Evolutionary conservation across 1,140 invertebrate species (phyloP).

Genomic region (Drosophila pachea): DNA sequence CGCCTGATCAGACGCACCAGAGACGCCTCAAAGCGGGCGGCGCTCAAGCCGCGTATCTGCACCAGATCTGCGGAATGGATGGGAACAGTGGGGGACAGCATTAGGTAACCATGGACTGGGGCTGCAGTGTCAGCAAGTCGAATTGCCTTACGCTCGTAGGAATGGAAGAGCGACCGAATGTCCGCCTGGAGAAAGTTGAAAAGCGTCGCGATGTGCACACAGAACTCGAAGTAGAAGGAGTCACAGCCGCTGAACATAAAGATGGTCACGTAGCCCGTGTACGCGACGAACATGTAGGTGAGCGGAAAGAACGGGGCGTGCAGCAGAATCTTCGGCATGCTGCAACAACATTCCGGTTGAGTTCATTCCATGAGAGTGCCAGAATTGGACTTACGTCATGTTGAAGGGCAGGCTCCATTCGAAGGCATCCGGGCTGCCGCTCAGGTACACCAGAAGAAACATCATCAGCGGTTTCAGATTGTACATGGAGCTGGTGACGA

Average conservation of each 20-base stretch:
- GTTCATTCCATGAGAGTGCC: neutral
- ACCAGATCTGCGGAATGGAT: neutral
- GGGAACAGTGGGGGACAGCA: neutral
- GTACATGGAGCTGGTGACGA: conserved; percentile 56
- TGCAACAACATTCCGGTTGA: neutral
- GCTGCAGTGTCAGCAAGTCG: too few relatives aligned
- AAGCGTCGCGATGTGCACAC: conserved; percentile 44
- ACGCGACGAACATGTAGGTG: conserved; percentile 62
- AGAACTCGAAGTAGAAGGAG: conserved; percentile 72
- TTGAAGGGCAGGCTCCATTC: conserved; percentile 58
- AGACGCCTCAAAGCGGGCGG: conserved; percentile 19
- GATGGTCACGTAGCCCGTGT: conserved; percentile 67
- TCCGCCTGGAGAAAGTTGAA: conserved; percentile 54
- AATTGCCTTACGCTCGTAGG: conserved; percentile 24
- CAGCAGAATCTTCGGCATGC: conserved; percentile 53
- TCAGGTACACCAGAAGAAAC: conserved; percentile 37
- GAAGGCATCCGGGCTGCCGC: conserved; percentile 15
- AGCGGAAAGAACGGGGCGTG: conserved; percentile 37
- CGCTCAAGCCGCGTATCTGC: conserved; percentile 3
- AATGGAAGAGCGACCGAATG: conserved; percentile 34
- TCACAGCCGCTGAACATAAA: conserved; percentile 70
- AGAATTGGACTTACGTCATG: conserved; percentile 63
- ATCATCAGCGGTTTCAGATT: conserved; percentile 63
- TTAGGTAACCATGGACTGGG: neutral
- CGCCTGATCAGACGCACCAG: conserved; percentile 44